phyloP scores from a whole-genome alignment of 2,888 invertebrate species.

The Listrodromus nycthemerus region DNA sequence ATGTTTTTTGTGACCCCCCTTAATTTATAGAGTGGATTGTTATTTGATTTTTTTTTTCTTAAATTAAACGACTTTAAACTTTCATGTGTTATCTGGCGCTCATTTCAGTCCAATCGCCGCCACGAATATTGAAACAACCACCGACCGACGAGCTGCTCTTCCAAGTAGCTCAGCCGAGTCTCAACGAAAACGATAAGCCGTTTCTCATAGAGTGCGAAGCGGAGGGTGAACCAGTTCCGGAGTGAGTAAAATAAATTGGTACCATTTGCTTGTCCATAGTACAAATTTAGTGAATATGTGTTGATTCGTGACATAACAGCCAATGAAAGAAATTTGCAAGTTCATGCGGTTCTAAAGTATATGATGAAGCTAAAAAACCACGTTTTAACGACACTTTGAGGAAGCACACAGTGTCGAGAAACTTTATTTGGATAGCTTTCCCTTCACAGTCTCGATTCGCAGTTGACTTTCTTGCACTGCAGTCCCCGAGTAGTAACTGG shows the following conservation, averaged over 20 bases:
- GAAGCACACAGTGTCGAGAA: not conserved
- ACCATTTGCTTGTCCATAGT: constrained; percentile 3
- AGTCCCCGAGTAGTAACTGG: constrained; percentile 78
- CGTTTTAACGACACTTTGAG: not conserved
- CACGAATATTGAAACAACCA: constrained; percentile 96
- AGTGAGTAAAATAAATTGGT: constrained; percentile 87
- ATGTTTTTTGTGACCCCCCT: constrained; percentile 54
- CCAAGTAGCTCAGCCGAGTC: constrained; percentile 92
- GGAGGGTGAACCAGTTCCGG: constrained; percentile 96
- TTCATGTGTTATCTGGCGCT: constrained; percentile 60
- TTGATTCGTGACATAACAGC: constrained; percentile 3
- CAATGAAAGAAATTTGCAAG: not conserved
- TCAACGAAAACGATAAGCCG: constrained; percentile 95
- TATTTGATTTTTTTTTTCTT: constrained; percentile 17
- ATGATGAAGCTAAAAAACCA: constrained; percentile 25
- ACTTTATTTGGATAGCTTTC: constrained; percentile 61
- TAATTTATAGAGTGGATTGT: constrained; percentile 38
- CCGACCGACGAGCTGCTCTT: constrained; percentile 96
- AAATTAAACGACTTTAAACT: not conserved
- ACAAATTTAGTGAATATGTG: not conserved
- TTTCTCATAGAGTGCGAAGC: constrained; percentile 99
- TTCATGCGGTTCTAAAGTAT: constrained; percentile 1
- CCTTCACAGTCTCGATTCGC: constrained; percentile 51
- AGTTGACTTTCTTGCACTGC: constrained; percentile 69
- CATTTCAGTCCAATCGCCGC: constrained; percentile 93